These are phyloP conservation scores for Lycopodina hypogea DNA, from an alignment of 37 sponge, comb jelly and placozoan genomes.

Conservation along the genomic window DNA sequence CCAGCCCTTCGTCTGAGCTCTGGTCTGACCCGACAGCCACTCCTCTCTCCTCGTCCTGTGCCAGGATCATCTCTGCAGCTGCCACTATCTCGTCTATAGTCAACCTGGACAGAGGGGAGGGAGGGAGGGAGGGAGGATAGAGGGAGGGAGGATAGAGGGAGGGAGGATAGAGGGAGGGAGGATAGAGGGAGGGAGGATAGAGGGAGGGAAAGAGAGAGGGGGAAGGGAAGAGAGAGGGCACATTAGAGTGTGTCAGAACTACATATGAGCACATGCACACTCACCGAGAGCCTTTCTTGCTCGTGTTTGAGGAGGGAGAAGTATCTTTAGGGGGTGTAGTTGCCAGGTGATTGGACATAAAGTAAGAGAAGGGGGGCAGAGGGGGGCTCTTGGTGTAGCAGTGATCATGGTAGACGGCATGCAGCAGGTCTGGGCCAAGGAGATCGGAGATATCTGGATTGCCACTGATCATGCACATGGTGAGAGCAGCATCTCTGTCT, in stretches of 20 bases:
- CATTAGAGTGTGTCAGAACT: too few species aligned
- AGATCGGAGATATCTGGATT: neutral
- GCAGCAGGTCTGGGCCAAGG: constrained; percentile 17
- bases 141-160: too few species aligned
- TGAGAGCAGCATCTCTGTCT: constrained; percentile 67
- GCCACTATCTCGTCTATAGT: constrained; percentile 54
- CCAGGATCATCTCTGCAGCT: constrained; percentile 52
- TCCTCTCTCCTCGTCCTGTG: constrained; percentile 5
- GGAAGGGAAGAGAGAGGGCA: too few species aligned
- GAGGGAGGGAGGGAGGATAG: too few species aligned
- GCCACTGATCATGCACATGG: constrained; percentile 63
- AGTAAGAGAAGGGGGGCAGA: neutral
- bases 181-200: too few species aligned
- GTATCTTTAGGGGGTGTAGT: neutral
- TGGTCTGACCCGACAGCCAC: neutral
- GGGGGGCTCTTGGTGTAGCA: constrained; percentile 36
- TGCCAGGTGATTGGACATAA: too few species aligned
- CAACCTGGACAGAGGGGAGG: constrained; percentile 25
- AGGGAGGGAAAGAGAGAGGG: too few species aligned
- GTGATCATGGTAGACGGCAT: constrained; percentile 54
- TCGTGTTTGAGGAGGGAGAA: constrained; percentile 1
- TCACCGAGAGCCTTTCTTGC: neutral
- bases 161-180: too few species aligned
- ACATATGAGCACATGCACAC: too few species aligned
- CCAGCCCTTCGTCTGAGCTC: constrained; percentile 22